These are phyloP conservation scores for Plecotus auritus DNA, from an alignment of 2,113 vertebrate species.

Conservation along the genomic window DNA sequence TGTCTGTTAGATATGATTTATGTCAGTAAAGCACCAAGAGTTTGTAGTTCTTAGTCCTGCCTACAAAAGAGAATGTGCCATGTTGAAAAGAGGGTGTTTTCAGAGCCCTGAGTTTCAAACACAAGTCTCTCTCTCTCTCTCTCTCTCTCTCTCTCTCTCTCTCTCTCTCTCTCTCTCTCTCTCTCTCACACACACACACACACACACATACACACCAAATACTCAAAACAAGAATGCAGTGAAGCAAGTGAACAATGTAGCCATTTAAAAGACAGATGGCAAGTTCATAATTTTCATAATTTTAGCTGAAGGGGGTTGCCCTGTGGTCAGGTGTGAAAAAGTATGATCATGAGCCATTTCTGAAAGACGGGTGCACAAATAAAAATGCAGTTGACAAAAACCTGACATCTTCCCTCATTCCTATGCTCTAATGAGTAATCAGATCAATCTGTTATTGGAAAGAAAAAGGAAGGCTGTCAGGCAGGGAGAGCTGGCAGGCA, in stretches of 20 bases:
- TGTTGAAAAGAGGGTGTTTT: background rate
- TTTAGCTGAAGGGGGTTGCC: background rate
- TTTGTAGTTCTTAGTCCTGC: background rate
- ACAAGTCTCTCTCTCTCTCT: background rate
- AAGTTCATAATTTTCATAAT: background rate
- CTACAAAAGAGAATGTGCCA: background rate
- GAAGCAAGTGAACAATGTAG: background rate
- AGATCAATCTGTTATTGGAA: constrained; percentile 58
- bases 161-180: too few relatives aligned
- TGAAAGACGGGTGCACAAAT: background rate
- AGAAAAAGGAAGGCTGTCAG: constrained; percentile 48
- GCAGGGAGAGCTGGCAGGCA: constrained; percentile 30
- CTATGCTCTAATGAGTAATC: constrained; percentile 53
- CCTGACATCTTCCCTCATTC: constrained; percentile 3
- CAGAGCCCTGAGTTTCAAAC: background rate
- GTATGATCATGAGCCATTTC: background rate
- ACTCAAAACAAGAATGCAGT: background rate
- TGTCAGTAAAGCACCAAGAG: background rate
- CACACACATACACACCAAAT: background rate
- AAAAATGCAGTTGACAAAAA: constrained; percentile 45
- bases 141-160: too few relatives aligned
- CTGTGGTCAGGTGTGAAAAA: constrained; percentile 7
- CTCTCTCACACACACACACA: background rate
- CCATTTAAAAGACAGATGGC: background rate
- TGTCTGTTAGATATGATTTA: background rate